Evolutionary conservation across 2,888 invertebrate species (phyloP).

Genomic region (Drosophila gaucha): DNA sequence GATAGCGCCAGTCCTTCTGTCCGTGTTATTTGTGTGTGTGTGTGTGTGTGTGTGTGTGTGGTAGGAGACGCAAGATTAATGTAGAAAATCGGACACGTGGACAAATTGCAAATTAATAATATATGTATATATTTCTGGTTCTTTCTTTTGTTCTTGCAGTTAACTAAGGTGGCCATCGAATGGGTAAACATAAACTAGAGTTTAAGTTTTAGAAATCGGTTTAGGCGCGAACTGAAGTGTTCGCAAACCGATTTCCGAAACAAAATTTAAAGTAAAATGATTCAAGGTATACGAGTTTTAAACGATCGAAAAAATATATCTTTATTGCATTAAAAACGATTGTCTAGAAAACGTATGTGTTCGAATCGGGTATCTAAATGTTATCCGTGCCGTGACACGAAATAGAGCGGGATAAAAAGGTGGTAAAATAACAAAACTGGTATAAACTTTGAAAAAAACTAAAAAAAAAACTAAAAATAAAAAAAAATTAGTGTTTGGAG

Average conservation of each 20-base stretch:
- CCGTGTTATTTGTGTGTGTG: neutral
- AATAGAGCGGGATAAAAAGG: conserved; percentile 12
- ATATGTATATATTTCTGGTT: neutral
- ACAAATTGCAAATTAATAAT: conserved; percentile 42
- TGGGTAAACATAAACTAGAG: conserved; percentile 20
- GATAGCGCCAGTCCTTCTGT: neutral
- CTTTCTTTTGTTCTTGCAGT: conserved; percentile 19
- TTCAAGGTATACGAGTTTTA: conserved; percentile 10
- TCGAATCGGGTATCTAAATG: conserved; percentile 19
- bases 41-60: conserved; percentile 3
- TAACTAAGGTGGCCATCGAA: conserved; percentile 17
- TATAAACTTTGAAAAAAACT: too few species aligned
- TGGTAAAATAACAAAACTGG: too few species aligned
- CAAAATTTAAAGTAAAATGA: neutral
- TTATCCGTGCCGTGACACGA: conserved; percentile 26
- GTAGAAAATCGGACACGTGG: conserved; percentile 5
- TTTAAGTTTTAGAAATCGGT: conserved; percentile 52
- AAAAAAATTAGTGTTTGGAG: conserved; percentile 13
- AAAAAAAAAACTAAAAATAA: neutral
- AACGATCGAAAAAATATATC: conserved; percentile 22
- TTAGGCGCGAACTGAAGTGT: conserved; percentile 6
- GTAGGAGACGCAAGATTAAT: conserved; percentile 8
- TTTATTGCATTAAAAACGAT: conserved; percentile 2
- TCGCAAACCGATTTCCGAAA: conserved; percentile 51
- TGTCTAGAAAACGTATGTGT: conserved; percentile 25